Evolutionary conservation across 2,113 vertebrate genomes (phyloP).

Genomic region (Fukomys damarensis): DNA sequence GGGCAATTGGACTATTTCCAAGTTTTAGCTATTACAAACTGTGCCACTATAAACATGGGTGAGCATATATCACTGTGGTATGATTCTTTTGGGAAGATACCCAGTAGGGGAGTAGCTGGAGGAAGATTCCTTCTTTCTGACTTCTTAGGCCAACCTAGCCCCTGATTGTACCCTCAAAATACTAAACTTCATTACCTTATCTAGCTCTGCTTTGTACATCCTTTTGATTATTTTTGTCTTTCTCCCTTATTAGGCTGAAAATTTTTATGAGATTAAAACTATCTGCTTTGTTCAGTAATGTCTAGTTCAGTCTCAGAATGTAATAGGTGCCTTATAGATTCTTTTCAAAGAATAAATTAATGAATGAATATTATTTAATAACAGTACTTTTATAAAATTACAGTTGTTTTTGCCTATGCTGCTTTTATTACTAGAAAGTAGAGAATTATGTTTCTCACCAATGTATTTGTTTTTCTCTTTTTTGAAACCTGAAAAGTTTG

Average conservation of each 20-base stretch:
- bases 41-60: too few species aligned
- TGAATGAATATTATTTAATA: neutral
- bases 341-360: neutral
- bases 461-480: conserved; percentile 52
- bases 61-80: too few species aligned
- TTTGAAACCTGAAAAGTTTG: conserved; percentile 87
- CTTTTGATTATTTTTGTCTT: neutral
- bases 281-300: neutral
- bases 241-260: neutral
- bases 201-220: neutral
- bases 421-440: conserved; percentile 39
- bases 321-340: neutral
- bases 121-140: neutral
- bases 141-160: neutral
- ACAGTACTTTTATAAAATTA: neutral
- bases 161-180: neutral
- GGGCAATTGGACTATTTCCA: too few species aligned
- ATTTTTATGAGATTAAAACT: neutral
- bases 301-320: neutral
- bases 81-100: too few species aligned
- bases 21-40: too few species aligned
- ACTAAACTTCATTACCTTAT: neutral
- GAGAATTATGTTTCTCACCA: neutral
- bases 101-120: too few species aligned
- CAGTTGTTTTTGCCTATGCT: neutral